Evolutionary conservation across 2,797 vertebrate genomes (phyloP).

Genomic region (Limnodromus scolopaceus): DNA sequence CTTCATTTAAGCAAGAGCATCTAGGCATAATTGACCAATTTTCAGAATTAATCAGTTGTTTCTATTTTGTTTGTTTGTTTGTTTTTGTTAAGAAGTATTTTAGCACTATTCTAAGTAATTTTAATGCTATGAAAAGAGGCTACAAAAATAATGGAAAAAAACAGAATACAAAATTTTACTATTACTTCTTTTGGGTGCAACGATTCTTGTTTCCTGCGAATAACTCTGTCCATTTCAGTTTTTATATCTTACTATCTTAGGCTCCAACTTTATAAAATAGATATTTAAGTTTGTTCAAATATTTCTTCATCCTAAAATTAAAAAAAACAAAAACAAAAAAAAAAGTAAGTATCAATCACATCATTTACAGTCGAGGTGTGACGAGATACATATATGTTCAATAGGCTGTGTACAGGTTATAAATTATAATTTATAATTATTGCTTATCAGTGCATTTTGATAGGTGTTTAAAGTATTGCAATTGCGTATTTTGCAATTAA

Average conservation of each 20-base stretch:
- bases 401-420: background rate
- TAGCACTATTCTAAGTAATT: background rate
- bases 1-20: background rate
- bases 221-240: background rate
- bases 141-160: background rate
- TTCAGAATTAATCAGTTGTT: background rate
- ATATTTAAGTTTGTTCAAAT: background rate
- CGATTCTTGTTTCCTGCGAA: background rate
- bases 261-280: background rate
- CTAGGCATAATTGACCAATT: background rate
- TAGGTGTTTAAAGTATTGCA: background rate
- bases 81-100: background rate
- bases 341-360: background rate
- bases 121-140: background rate
- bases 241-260: background rate
- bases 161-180: background rate
- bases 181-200: background rate
- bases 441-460: background rate
- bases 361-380: background rate
- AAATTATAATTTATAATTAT: background rate
- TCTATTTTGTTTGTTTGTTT: background rate
- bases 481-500: background rate
- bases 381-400: background rate
- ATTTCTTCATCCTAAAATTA: background rate
- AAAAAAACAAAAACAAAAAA: background rate